phyloP scores from a whole-genome alignment of 1,140 invertebrate species.

The Pachyrhynchus sulphureomaculatus region DNA sequence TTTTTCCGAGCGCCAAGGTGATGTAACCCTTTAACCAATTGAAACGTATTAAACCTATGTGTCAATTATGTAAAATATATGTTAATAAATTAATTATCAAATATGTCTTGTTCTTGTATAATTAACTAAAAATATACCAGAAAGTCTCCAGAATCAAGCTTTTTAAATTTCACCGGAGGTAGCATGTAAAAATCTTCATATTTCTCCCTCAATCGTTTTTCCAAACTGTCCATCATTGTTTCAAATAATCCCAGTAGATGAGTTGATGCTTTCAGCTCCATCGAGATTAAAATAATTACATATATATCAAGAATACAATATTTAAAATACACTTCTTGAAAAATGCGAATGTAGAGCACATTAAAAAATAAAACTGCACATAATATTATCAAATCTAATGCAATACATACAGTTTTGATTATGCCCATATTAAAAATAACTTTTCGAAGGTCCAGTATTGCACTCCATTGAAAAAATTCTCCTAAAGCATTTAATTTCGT shows the following conservation, averaged over 20 bases:
- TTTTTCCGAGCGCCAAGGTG: no score
- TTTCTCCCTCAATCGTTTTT: background rate
- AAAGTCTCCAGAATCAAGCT: conserved; percentile 6
- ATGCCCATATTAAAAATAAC: no score
- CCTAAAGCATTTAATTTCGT: no score
- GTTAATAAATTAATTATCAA: no score
- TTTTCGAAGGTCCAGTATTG: no score
- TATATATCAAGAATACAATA: background rate
- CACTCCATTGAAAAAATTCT: no score
- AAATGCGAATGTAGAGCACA: background rate
- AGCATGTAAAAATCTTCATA: conserved; percentile 11
- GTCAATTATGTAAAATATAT: no score
- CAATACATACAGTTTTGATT: no score
- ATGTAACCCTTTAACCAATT: no score
- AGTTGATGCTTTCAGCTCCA: background rate
- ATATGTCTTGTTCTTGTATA: no score
- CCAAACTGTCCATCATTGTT: background rate
- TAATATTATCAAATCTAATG: background rate
- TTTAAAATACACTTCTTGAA: background rate
- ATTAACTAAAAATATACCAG: background rate
- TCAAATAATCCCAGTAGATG: background rate
- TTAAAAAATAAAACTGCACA: background rate
- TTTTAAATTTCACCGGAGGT: conserved; percentile 1
- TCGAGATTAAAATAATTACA: conserved; percentile 2
- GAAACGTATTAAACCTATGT: no score